These are phyloP conservation scores for Anguilla anguilla DNA, from an alignment of 2,797 vertebrate genomes.

Conservation along the genomic window DNA sequence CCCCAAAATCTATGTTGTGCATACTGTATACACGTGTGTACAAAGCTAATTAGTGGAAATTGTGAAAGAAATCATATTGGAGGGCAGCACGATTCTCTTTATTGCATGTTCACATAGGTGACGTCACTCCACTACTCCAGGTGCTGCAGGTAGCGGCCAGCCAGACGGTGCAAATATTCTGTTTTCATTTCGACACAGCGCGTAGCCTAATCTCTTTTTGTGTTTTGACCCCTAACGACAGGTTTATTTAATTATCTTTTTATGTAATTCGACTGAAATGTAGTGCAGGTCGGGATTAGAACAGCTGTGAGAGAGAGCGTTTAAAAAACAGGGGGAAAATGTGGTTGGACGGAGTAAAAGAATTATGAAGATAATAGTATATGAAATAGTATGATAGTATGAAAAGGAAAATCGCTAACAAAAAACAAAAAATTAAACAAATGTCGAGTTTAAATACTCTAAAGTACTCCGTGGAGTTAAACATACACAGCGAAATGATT, in stretches of 20 bases:
- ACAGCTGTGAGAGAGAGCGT: not conserved
- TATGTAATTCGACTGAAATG: not conserved
- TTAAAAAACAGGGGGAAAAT: not conserved
- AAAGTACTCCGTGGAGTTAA: not conserved
- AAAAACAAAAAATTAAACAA: not conserved
- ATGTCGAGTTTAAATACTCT: not conserved
- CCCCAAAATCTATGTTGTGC: not conserved
- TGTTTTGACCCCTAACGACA: not conserved
- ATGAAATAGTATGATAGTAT: not conserved
- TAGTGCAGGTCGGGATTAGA: not conserved
- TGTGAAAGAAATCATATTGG: not conserved
- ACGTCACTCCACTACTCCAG: not conserved
- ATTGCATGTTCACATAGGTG: too few relatives aligned
- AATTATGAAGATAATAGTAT: not conserved
- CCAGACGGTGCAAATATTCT: not conserved
- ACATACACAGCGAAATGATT: not conserved
- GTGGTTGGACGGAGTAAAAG: not conserved
- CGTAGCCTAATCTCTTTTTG: not conserved
- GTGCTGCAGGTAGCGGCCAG: not conserved
- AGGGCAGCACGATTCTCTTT: not conserved
- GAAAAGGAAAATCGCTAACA: not conserved
- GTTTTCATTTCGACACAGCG: not conserved
- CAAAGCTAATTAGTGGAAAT: not conserved
- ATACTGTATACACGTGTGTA: not conserved
- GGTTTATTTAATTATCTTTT: not conserved